Conservation (phyloP, 1,140 invertebrate genomes). For the Drosophila gunungcola region DNA sequence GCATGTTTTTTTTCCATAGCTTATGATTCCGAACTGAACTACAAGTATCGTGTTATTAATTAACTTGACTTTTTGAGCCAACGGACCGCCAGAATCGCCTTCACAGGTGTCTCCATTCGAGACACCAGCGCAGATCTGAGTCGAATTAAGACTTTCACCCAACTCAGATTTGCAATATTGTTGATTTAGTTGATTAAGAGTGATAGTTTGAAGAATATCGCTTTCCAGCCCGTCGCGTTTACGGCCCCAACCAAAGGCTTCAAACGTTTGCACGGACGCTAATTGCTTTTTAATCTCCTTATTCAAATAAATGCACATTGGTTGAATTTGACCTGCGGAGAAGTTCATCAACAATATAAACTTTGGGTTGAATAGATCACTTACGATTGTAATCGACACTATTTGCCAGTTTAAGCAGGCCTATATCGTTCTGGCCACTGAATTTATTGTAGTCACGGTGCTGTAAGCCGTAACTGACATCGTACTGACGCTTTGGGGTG, state of each 20-base stretch:
- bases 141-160: too few species aligned
- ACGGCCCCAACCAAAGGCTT: conserved; percentile 6
- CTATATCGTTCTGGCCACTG: not conserved
- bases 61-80: not conserved
- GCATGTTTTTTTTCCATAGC: not conserved
- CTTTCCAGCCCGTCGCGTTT: not conserved
- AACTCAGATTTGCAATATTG: not conserved
- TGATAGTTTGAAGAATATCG: not conserved
- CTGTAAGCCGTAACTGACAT: not conserved
- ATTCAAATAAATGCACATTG: conserved; percentile 6
- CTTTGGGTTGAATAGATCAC: not conserved
- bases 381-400: not conserved
- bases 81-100: conserved; percentile 1
- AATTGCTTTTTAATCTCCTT: not conserved
- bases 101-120: not conserved
- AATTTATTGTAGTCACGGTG: rapidly evolving
- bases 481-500: not conserved
- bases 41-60: too few species aligned
- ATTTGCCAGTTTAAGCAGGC: not conserved
- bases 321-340: not conserved
- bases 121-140: not conserved
- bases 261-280: rapidly evolving
- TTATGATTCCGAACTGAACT: not conserved
- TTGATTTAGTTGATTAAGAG: not conserved
- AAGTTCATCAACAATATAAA: too few species aligned